Evolutionary conservation across 2,797 vertebrate species (phyloP).

Genomic region (Columba guinea): DNA sequence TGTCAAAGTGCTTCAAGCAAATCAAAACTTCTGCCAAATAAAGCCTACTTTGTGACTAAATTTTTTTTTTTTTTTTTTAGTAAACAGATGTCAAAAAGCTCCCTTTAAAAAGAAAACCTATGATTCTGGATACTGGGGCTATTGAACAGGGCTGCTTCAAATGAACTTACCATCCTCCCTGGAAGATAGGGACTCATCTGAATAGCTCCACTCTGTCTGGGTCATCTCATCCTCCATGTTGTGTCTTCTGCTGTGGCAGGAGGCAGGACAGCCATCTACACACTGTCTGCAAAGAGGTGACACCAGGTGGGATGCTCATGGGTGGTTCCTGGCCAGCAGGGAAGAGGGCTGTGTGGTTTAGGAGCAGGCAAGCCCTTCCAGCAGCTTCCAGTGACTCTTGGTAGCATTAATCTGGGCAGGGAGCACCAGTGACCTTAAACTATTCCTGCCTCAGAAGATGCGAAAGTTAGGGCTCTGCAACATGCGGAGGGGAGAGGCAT

Average conservation of each 20-base stretch:
- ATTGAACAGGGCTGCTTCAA: background rate
- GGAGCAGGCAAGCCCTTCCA: background rate
- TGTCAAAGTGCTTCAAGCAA: background rate
- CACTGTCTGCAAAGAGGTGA: background rate
- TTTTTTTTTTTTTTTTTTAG: no score
- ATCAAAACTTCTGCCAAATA: background rate
- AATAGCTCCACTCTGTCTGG: conserved; percentile 24
- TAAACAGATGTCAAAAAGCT: background rate
- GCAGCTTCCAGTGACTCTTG: background rate
- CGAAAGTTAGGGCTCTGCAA: background rate
- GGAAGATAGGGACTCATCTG: background rate
- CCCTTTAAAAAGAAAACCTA: background rate
- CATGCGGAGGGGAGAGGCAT: background rate
- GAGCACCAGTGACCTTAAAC: background rate
- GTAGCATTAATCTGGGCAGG: background rate
- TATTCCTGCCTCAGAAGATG: background rate
- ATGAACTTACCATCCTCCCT: background rate
- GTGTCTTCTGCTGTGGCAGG: background rate
- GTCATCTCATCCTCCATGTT: background rate
- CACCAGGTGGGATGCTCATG: background rate
- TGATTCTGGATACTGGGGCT: background rate
- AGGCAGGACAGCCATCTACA: background rate
- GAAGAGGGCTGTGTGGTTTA: background rate
- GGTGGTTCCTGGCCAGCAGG: rapidly evolving
- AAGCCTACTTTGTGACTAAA: background rate